Evolutionary conservation across 30 jellyfish, hydroid and myxozoan genomes (phyloP).

Genomic region (Catostylus mosaicus): DNA sequence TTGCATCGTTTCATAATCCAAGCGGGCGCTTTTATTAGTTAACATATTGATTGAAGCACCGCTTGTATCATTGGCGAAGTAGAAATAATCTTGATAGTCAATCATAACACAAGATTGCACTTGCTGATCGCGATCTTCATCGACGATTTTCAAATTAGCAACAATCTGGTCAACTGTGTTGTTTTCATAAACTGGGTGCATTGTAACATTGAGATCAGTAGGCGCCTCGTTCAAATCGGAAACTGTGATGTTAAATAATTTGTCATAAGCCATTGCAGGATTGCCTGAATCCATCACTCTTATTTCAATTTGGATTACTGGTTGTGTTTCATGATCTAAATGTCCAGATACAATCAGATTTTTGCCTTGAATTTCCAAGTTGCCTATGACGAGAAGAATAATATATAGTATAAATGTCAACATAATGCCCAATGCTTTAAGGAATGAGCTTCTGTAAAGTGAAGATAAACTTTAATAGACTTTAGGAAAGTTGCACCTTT

Average conservation of each 20-base stretch:
- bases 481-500: too few species aligned
- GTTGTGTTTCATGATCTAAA: slow-evolving; percentile 66
- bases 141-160: slow-evolving; percentile 64
- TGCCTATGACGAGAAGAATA: slow-evolving; percentile 43
- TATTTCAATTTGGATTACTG: slow-evolving; percentile 27
- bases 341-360: slow-evolving; percentile 54
- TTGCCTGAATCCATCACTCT: slow-evolving; percentile 73
- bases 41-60: neutral
- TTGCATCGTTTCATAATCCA: slow-evolving; percentile 64
- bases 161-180: slow-evolving; percentile 58
- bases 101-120: slow-evolving; percentile 13
- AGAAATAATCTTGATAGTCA: slow-evolving; percentile 33
- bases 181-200: slow-evolving; percentile 63
- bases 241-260: slow-evolving; percentile 62
- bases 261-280: slow-evolving; percentile 62
- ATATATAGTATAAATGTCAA: too few species aligned
- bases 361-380: slow-evolving; percentile 43
- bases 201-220: slow-evolving; percentile 50
- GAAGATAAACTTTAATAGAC: too few species aligned
- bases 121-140: slow-evolving; percentile 66
- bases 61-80: slow-evolving; percentile 11
- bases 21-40: slow-evolving; percentile 13
- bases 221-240: slow-evolving; percentile 87
- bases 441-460: too few species aligned
- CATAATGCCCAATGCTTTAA: too few species aligned